Conservation (phyloP, 2,113 vertebrate species). For the Fukomys damarensis region DNA sequence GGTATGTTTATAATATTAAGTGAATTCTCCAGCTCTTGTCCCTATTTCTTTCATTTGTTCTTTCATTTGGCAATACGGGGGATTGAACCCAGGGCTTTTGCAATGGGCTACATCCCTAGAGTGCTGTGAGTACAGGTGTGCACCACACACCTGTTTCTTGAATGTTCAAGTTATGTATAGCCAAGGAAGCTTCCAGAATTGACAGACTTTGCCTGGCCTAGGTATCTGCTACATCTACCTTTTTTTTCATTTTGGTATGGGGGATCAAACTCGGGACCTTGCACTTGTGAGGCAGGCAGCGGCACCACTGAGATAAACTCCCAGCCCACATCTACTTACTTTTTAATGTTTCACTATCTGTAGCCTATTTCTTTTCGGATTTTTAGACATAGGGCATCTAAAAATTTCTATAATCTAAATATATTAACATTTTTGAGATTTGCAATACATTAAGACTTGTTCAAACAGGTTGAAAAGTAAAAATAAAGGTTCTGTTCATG, state of each 20-base stretch:
- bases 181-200: not conserved
- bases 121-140: not conserved
- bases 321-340: not conserved
- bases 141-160: not conserved
- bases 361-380: not conserved
- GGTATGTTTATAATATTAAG: not conserved
- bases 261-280: too few species aligned
- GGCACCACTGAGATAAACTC: too few species aligned
- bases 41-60: not conserved
- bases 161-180: not conserved
- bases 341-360: not conserved
- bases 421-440: slow-evolving; percentile 22
- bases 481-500: not conserved
- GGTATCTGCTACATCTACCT: not conserved
- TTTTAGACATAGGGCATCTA: not conserved
- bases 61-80: not conserved
- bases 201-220: not conserved
- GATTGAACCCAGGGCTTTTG: not conserved
- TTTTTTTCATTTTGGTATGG: too few species aligned
- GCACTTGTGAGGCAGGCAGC: too few species aligned
- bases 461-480: not conserved
- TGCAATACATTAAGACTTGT: not conserved
- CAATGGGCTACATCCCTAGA: not conserved
- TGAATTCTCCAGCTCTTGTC: not conserved
- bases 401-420: too few species aligned